Conservation (phyloP, 1,140 invertebrate species). For the Conopomorpha cramerella region DNA sequence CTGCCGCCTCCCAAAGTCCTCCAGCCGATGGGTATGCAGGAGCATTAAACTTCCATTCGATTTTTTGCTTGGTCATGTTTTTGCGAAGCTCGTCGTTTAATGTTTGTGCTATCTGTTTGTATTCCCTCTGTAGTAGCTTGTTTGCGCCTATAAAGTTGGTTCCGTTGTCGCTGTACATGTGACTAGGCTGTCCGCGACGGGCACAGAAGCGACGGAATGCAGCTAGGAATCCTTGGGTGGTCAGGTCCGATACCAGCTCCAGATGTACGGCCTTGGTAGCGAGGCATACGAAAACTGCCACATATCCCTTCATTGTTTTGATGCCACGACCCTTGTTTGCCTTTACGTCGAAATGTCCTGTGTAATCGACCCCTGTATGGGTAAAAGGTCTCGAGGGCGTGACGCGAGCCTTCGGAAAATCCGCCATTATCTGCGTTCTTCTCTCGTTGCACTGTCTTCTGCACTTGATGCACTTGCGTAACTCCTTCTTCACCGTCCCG, state of each 20-base stretch:
- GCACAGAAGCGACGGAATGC: conserved; percentile 18
- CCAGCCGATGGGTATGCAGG: conserved; percentile 11
- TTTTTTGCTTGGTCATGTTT: conserved; percentile 5
- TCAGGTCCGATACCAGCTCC: conserved; percentile 30
- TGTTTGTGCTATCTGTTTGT: conserved; percentile 13
- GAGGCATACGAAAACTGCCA: no score
- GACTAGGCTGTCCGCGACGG: conserved; percentile 15
- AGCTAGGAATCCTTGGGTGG: conserved; percentile 19
- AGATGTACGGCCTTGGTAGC: conserved; percentile 38
- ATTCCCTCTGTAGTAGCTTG: conserved; percentile 7
- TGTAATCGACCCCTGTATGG: conserved; percentile 33
- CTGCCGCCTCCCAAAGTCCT: no score
- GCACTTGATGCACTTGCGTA: conserved; percentile 11
- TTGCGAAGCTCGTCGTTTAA: no score
- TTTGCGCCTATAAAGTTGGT: conserved; percentile 20
- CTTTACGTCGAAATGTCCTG: conserved; percentile 31
- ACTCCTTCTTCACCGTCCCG: conserved; percentile 8
- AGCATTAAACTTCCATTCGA: no score
- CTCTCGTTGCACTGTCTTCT: conserved; percentile 4
- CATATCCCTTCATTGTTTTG: conserved; percentile 28
- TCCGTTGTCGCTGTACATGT: no score
- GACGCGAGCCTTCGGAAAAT: conserved; percentile 21
- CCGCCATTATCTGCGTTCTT: conserved; percentile 22
- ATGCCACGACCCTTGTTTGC: conserved; percentile 16
- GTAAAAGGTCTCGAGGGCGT: conserved; percentile 22